Evolutionary conservation across 1,140 invertebrate species (phyloP), one percentile per base, ranked within the genome.

Genomic region (Heliothis virescens): DNA sequence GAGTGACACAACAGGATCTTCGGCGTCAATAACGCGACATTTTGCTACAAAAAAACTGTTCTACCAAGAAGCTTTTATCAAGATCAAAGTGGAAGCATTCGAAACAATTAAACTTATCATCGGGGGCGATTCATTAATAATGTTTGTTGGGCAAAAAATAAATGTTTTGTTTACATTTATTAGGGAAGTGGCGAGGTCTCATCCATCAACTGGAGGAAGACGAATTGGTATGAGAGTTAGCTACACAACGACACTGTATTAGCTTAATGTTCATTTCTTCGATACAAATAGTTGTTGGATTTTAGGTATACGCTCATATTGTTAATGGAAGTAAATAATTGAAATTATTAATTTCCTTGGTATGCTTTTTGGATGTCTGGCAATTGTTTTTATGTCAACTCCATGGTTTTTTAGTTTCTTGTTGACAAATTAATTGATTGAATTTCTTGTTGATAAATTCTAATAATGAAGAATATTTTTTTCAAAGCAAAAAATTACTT

Each of bases 101-200:
- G 81, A 86, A 90, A 92, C 90, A 94, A 92, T 94, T 92, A 92
- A 89, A 89, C 79, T 90, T 91, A 92, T 91, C 86, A 89, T 80
- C 85, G 76, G 74, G 60, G 81, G 79, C 75, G 82, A 85, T 89
- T 91, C 90, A 92, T 93, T 93, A 90, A 90, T 92, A 91, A 89
- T 79, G 84, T 90, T 89, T 88, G 77, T 89, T 86, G 84, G 79
- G 63, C 78, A 82, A 71, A 90, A 92, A 93, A 91, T 65, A 92
- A 87, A 80, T 89, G 88, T 89, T 93, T 91, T 93, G 92, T 94
- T 94, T 94, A 94, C 92, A 91, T 94, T 92, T 92, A 92, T 93
- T 92, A 94, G 89, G 89, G 85, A 83, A 91, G 89, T 90, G 91
- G 85, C 74, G 89, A 88, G 80, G 83, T 78, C 67, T 88, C 90